phyloP scores from a whole-genome alignment of 2,797 vertebrate genomes.

The Cuculus canorus region DNA sequence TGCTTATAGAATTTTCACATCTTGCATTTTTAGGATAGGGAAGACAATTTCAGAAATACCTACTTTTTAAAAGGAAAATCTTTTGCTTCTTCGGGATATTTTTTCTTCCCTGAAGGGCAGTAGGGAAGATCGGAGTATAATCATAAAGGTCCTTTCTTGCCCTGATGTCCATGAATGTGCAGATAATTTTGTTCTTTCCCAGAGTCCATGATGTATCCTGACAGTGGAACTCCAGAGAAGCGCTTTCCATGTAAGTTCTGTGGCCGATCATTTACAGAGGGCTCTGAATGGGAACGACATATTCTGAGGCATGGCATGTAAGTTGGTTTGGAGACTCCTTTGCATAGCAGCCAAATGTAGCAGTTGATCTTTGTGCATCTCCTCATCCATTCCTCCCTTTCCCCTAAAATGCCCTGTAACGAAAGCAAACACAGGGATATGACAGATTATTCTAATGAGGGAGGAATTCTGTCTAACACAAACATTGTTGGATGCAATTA shows the following conservation, averaged over 20 bases:
- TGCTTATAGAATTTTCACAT: not conserved
- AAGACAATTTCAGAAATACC: not conserved
- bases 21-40: not conserved
- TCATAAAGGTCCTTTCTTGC: not conserved
- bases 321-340: conserved; percentile 65
- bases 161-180: not conserved
- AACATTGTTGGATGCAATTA: not conserved
- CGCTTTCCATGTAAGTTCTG: conserved; percentile 94
- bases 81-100: not conserved
- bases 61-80: not conserved
- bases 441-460: not conserved
- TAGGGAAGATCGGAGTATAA: not conserved
- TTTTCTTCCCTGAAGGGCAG: not conserved
- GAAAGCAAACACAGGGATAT: not conserved
- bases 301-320: conserved; percentile 94
- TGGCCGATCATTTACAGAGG: conserved; percentile 90
- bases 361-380: not conserved
- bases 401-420: not conserved
- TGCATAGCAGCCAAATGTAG: not conserved
- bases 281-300: conserved; percentile 91
- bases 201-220: conserved; percentile 82
- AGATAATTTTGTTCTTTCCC: conserved; percentile 17
- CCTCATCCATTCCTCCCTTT: not conserved
- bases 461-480: not conserved
- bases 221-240: conserved; percentile 78